A percentile compares a stretch with the other conserved stretches of the same genome.
Conservation (phyloP, 1,140 invertebrate species). For the Apolygus lucorum region DNA sequence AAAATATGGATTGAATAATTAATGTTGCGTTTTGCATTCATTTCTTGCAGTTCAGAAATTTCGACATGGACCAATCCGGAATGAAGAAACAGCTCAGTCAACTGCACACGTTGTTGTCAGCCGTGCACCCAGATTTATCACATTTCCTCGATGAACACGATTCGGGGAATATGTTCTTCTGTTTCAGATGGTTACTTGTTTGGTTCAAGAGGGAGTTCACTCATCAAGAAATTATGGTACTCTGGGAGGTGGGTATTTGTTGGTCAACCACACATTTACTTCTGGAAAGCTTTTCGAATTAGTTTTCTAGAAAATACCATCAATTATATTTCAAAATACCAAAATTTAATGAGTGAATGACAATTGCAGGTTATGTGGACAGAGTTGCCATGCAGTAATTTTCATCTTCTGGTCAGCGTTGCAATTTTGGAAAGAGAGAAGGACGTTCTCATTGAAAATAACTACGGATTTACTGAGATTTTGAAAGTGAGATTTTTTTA, state of each 20-base stretch:
- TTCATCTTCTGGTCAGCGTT: constrained; percentile 82
- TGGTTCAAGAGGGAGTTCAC: constrained; percentile 75
- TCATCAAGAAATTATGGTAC: constrained; percentile 58
- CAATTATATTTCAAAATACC: too few relatives aligned
- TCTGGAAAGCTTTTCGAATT: too few relatives aligned
- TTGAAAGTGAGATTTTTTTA: constrained; percentile 83
- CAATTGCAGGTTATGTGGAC: constrained; percentile 87
- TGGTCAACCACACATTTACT: too few relatives aligned
- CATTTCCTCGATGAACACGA: constrained; percentile 83
- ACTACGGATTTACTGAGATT: constrained; percentile 92
- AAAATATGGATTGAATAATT: too few relatives aligned
- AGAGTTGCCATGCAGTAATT: constrained; percentile 83
- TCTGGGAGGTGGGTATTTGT: constrained; percentile 41
- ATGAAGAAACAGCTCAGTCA: constrained; percentile 90
- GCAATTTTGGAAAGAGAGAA: constrained; percentile 87
- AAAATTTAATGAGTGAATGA: too few relatives aligned
- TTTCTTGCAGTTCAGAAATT: constrained; percentile 75
- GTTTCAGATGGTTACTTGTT: constrained; percentile 86
- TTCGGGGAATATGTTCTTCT: constrained; percentile 97
- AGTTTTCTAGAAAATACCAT: too few relatives aligned
- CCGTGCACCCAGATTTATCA: constrained; percentile 74
- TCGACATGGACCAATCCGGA: constrained; percentile 93
- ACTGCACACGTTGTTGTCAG: constrained; percentile 68
- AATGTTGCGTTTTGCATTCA: too few relatives aligned
- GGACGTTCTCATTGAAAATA: constrained; percentile 72